These are phyloP conservation scores for Pseudorectes ferrugineus DNA, from an alignment of 2,113 vertebrate genomes.

Conservation along the genomic window DNA sequence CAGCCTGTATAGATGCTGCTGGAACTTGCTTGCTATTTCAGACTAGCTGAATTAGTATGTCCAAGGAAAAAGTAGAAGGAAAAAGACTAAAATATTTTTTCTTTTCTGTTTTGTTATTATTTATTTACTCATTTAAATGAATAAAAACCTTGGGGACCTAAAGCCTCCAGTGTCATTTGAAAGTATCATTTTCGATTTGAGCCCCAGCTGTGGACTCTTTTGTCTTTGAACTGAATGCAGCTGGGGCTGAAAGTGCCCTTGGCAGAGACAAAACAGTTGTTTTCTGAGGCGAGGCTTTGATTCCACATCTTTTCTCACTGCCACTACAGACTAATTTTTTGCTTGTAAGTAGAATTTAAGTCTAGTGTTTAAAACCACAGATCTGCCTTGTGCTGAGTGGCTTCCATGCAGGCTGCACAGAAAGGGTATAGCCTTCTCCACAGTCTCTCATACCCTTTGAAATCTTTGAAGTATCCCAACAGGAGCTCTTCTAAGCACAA, in stretches of 20 bases:
- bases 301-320: not conserved
- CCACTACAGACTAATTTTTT: constrained; percentile 6
- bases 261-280: constrained; percentile 46
- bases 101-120: not conserved
- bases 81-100: not conserved
- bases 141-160: constrained; percentile 33
- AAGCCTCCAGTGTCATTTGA: constrained; percentile 40
- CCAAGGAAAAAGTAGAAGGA: not conserved
- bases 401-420: not conserved
- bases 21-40: not conserved
- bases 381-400: not conserved
- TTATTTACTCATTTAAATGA: constrained; percentile 61
- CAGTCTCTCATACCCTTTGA: not conserved
- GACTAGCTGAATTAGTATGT: not conserved
- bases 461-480: constrained; percentile 31
- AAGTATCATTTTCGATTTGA: constrained; percentile 39
- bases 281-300: constrained; percentile 37
- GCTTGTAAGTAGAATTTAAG: constrained; percentile 5
- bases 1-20: not conserved
- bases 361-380: not conserved
- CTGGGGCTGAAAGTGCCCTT: constrained; percentile 39
- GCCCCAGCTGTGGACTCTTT: constrained; percentile 45
- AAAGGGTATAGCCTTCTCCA: not conserved
- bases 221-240: constrained; percentile 63
- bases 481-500: not conserved